Evolutionary conservation across 2,113 vertebrate species (phyloP), one percentile per base, ranked within the genome.

Genomic region (Polyodon spathula): DNA sequence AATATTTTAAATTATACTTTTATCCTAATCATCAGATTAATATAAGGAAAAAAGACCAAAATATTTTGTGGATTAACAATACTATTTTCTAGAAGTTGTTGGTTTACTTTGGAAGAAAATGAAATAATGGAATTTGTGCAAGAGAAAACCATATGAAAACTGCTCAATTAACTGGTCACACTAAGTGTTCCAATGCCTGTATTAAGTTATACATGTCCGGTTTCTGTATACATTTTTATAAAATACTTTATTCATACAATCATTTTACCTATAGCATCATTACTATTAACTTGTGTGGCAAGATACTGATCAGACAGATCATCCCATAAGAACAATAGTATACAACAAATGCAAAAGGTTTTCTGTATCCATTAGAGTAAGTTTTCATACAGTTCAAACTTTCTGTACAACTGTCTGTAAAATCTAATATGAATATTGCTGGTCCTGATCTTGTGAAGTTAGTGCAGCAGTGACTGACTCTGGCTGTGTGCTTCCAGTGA

Each of bases 201-300:
- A 82, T 61, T 74, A 84, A 58, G 78, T 86, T 82, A 87, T 84
- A 90, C 88, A 92, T 86, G 86, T 88, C 82, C 84, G 78, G 80
- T 87, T 87, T 90, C 85, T 91, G 89, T 89, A 88, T 90, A 92
- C 90, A 88, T 89, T 88, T 91, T 93, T 93, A 94, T 91, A 97
- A 98, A 98, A 97, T 89, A 87, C 92, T 86, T 87, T 95, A 96
- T 91, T 94, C 92, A 94, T 94, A 95, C 93, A 97, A 93, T 91
- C 91, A 90, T 93, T 84, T 89, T 76, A 90, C 90, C 90, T 93
- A 90, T 83, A 91, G 91, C 84, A 93, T 91, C 84, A 92, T 92
- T 89, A 89, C 92, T 89, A 86, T 92, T 91, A 87, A 83, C 87
- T 88, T 66, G 87, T 92, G 89, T 72, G 85, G 89, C 89, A 89